Conservation (phyloP, 2,113 vertebrate species). For the Irena cyanogastra region DNA sequence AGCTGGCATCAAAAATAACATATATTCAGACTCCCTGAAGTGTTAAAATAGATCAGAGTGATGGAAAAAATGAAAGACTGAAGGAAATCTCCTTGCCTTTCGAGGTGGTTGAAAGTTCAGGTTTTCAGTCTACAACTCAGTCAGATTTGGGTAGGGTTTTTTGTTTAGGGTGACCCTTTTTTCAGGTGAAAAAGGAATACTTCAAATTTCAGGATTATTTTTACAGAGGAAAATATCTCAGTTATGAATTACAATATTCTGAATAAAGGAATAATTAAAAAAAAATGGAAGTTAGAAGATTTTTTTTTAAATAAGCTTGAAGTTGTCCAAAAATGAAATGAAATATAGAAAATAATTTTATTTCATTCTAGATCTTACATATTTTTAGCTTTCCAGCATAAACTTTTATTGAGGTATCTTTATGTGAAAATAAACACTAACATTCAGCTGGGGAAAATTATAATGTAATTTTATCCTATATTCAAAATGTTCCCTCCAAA, state of each 20-base stretch:
- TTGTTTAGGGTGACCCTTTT: not conserved
- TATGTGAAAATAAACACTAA: not conserved
- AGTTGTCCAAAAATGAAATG: not conserved
- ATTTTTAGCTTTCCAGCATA: not conserved
- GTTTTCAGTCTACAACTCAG: not conserved
- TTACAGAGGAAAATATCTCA: not conserved
- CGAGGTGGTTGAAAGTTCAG: not conserved
- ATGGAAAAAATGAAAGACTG: not conserved
- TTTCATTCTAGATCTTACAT: not conserved
- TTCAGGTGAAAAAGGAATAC: not conserved
- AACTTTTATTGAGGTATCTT: not conserved
- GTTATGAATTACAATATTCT: not conserved
- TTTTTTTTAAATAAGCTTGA: not conserved
- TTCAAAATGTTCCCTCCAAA: not conserved
- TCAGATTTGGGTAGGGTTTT: not conserved
- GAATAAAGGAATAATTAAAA: not conserved
- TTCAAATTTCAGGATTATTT: not conserved
- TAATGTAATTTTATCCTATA: not conserved
- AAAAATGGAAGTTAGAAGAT: not conserved
- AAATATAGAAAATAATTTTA: not conserved
- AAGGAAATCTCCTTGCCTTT: not conserved
- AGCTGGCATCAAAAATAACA: not conserved
- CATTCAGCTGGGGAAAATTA: not conserved
- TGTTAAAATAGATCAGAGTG: not conserved
- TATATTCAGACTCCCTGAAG: not conserved